Conservation (phyloP, 2,113 vertebrate species). For the Anarhynchus alexandrinus region DNA sequence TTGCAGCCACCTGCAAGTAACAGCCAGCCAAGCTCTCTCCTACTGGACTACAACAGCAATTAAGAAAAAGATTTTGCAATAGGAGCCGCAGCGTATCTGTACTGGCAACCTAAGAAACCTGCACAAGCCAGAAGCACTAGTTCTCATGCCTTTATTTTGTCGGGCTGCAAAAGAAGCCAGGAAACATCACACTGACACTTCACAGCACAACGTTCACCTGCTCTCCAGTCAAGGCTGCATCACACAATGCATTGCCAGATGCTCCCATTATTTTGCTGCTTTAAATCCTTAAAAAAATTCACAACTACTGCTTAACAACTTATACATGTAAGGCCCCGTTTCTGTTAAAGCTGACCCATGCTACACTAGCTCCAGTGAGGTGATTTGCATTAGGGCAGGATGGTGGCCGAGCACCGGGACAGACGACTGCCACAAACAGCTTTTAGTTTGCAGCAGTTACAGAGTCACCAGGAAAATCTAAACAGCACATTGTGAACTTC, state of each 20-base stretch:
- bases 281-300: neutral
- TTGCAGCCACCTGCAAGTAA: neutral
- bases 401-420: neutral
- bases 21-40: neutral
- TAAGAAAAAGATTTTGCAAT: neutral
- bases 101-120: neutral
- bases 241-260: neutral
- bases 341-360: neutral
- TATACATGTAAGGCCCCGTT: neutral
- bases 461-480: neutral
- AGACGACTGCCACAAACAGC: neutral
- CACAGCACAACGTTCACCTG: neutral
- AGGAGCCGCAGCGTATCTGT: neutral
- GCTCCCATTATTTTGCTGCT: neutral
- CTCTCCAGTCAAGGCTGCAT: neutral
- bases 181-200: neutral
- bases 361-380: accelerated
- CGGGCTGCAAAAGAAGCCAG: neutral
- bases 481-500: neutral
- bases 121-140: neutral
- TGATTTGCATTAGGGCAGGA: neutral
- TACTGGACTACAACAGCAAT: neutral
- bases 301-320: neutral
- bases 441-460: neutral
- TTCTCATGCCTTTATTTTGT: neutral